These are phyloP conservation scores for Notospermus geniculatus DNA, from an alignment of 1,140 invertebrate genomes.

Conservation along the genomic window DNA sequence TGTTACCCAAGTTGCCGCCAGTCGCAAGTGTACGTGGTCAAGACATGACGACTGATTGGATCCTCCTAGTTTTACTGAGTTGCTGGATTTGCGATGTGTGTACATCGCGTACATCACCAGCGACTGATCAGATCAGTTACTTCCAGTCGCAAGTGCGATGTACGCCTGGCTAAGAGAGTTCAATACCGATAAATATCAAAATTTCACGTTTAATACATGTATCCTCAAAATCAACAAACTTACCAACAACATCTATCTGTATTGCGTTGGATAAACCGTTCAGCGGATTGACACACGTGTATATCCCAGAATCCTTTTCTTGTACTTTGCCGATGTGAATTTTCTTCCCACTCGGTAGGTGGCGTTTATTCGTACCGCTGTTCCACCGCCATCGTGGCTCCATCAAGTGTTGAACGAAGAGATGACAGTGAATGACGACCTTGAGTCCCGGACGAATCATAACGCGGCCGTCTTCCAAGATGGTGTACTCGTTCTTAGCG, in stretches of 20 bases:
- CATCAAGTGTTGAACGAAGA: neutral
- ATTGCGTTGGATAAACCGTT: neutral
- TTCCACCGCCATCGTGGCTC: neutral
- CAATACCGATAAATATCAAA: too few relatives aligned
- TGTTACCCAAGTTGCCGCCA: too few relatives aligned
- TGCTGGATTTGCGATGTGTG: too few relatives aligned
- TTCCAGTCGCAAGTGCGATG: too few relatives aligned
- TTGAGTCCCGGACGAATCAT: neutral
- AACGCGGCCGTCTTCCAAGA: constrained; percentile 1
- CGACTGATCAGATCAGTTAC: too few relatives aligned
- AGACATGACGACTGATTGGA: too few relatives aligned
- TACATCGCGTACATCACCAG: too few relatives aligned
- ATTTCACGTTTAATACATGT: too few relatives aligned
- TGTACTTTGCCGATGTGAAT: neutral
- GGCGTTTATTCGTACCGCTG: constrained; percentile 1
- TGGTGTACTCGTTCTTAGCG: neutral
- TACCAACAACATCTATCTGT: neutral
- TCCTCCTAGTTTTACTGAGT: too few relatives aligned
- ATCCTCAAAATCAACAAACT: neutral
- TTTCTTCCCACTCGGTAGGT: neutral
- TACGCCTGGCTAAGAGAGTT: too few relatives aligned
- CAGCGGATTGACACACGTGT: neutral
- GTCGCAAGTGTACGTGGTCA: too few relatives aligned
- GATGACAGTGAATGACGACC: constrained; percentile 6
- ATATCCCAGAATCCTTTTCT: neutral